phyloP scores from a whole-genome alignment of 2,797 vertebrate genomes.

The Myotis findleyi region DNA sequence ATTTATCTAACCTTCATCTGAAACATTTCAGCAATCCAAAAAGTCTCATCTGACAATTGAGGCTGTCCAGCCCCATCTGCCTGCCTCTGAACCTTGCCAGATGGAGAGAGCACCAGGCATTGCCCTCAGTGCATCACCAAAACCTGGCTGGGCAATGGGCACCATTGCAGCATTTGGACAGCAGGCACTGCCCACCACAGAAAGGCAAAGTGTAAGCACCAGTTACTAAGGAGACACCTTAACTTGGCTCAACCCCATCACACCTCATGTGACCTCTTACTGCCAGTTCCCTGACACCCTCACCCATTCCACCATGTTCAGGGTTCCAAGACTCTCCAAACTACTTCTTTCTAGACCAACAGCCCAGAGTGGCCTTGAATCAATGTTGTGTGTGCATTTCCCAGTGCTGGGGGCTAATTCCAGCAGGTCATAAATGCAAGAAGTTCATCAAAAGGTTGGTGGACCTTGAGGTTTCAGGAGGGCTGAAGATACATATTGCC shows the following conservation, averaged over 20 bases:
- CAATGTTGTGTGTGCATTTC: background rate
- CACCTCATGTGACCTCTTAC: background rate
- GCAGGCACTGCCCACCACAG: background rate
- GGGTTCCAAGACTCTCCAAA: background rate
- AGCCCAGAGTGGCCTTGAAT: background rate
- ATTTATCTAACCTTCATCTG: constrained; percentile 9
- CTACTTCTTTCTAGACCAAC: background rate
- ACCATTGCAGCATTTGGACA: background rate
- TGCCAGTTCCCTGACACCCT: background rate
- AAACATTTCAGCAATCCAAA: constrained; percentile 58
- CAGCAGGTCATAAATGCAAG: no score
- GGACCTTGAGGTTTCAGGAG: no score
- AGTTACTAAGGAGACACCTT: background rate
- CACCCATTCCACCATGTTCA: background rate
- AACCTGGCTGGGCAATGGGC: background rate
- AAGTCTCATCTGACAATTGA: background rate
- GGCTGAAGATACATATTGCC: no score
- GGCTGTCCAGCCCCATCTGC: background rate
- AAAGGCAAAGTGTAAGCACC: background rate
- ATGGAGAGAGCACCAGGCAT: background rate
- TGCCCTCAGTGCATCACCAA: background rate
- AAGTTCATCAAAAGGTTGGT: no score
- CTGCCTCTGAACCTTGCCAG: background rate
- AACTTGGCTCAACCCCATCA: background rate
- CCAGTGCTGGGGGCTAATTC: background rate